Evolutionary conservation across 2,888 invertebrate species (phyloP).

Genomic region (Dasypogon diadema): DNA sequence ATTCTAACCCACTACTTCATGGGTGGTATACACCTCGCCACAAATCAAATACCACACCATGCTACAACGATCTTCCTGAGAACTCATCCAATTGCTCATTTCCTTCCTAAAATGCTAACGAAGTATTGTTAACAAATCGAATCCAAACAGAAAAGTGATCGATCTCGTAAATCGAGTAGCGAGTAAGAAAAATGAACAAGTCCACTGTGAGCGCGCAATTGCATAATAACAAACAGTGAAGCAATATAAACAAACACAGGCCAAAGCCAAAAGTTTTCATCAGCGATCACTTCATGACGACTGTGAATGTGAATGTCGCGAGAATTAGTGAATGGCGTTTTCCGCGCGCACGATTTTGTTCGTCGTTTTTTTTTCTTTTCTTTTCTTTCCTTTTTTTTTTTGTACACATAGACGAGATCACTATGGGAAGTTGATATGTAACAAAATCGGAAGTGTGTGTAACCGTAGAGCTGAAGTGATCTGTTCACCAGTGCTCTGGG

Average conservation of each 20-base stretch:
- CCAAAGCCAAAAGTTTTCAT: background rate
- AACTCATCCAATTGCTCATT: too few species aligned
- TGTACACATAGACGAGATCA: background rate
- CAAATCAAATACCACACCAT: too few species aligned
- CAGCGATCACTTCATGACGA: background rate
- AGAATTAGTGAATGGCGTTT: constrained; percentile 14
- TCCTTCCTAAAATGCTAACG: too few species aligned
- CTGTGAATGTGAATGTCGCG: constrained; percentile 5
- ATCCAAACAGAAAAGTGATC: background rate
- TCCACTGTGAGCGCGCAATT: background rate
- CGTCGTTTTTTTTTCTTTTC: background rate
- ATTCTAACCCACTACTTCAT: too few species aligned
- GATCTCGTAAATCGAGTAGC: constrained; percentile 13
- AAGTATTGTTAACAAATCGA: background rate
- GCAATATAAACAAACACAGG: constrained; percentile 13
- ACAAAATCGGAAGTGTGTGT: constrained; percentile 38
- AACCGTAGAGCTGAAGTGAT: constrained; percentile 2
- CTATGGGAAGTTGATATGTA: constrained; percentile 2
- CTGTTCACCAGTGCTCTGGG: background rate
- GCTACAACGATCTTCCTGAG: too few species aligned
- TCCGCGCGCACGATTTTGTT: background rate
- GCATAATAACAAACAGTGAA: constrained; percentile 13
- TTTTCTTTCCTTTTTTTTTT: background rate
- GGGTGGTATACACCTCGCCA: too few species aligned
- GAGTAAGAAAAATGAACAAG: background rate